A percentile compares a stretch with the other conserved stretches of the same genome.
These are phyloP conservation scores for Eumacrocentrus americanus DNA, from an alignment of 2,888 invertebrate species.

Conservation along the genomic window DNA sequence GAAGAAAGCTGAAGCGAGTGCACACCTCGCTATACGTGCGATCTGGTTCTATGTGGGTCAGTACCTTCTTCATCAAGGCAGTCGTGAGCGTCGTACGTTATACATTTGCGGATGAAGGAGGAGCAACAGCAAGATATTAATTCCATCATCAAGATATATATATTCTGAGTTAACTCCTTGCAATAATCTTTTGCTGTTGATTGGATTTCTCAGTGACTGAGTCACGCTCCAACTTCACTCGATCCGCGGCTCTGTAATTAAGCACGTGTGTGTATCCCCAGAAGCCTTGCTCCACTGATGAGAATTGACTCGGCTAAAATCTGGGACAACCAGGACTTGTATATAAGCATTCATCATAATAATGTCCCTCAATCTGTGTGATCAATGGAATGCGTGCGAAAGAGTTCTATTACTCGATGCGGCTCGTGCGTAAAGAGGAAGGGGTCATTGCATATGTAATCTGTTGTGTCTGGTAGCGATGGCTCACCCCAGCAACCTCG, in stretches of 20 bases:
- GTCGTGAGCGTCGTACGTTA: slow-evolving; percentile 1
- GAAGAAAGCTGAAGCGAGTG: slow-evolving; percentile 18
- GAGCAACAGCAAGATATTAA: slow-evolving; percentile 3
- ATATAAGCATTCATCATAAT: too few relatives aligned
- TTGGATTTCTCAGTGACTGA: slow-evolving; percentile 6
- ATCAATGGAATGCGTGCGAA: background rate
- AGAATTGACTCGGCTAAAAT: background rate
- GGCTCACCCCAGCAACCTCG: too few relatives aligned
- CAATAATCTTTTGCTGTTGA: background rate
- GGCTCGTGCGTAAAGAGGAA: background rate
- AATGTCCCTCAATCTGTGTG: too few relatives aligned
- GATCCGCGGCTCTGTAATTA: background rate
- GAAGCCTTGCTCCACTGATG: background rate
- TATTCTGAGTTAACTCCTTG: background rate
- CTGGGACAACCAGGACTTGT: background rate
- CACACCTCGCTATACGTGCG: background rate
- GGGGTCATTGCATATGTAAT: background rate
- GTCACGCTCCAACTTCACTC: background rate
- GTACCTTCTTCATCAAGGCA: slow-evolving; percentile 24
- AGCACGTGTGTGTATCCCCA: background rate
- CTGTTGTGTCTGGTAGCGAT: background rate
- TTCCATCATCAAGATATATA: background rate
- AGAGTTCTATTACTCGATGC: background rate
- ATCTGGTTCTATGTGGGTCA: slow-evolving; percentile 39
- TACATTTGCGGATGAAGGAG: background rate